These are phyloP conservation scores for Sceliomorpha sp. DNA, from an alignment of 2,888 invertebrate species.

Conservation along the genomic window DNA sequence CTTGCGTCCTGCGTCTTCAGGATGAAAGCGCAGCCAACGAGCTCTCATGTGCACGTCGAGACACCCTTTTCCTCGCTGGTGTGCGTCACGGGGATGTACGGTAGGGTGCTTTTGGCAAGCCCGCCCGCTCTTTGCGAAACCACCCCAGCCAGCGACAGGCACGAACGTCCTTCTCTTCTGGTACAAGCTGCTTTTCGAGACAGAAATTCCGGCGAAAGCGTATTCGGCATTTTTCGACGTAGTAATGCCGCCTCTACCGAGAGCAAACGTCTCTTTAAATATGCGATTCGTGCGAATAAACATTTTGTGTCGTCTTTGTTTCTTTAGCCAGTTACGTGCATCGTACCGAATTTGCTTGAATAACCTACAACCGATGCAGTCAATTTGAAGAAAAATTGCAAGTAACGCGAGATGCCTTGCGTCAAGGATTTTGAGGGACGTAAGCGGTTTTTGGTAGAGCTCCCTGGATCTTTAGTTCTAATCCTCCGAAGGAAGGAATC, in stretches of 20 bases:
- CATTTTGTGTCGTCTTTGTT: constrained; percentile 1
- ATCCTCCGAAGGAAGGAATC: no score
- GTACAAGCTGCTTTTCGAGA: constrained; percentile 60
- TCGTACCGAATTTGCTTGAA: no score
- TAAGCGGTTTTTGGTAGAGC: no score
- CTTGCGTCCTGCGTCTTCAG: constrained; percentile 71
- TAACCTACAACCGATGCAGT: no score
- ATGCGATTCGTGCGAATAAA: constrained; percentile 23
- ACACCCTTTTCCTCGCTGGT: constrained; percentile 65
- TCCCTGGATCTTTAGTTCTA: no score
- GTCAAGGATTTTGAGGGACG: no score
- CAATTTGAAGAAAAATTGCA: no score
- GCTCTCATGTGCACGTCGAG: constrained; percentile 70
- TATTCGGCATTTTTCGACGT: constrained; percentile 46
- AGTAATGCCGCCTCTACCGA: constrained; percentile 33
- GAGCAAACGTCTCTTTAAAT: constrained; percentile 33
- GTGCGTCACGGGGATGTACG: constrained; percentile 69
- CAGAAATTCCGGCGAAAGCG: constrained; percentile 54
- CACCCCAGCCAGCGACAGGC: constrained; percentile 67
- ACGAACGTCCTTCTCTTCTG: constrained; percentile 64
- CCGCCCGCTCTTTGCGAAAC: constrained; percentile 69
- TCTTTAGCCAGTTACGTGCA: no score
- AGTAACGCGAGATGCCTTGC: no score
- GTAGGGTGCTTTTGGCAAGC: constrained; percentile 76
- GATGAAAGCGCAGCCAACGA: constrained; percentile 73